Percentiles rank a stretch among this genome's conserved stretches.
These are phyloP conservation scores for Orthonyx spaldingii DNA, from an alignment of 2,113 vertebrate species.

Conservation along the genomic window DNA sequence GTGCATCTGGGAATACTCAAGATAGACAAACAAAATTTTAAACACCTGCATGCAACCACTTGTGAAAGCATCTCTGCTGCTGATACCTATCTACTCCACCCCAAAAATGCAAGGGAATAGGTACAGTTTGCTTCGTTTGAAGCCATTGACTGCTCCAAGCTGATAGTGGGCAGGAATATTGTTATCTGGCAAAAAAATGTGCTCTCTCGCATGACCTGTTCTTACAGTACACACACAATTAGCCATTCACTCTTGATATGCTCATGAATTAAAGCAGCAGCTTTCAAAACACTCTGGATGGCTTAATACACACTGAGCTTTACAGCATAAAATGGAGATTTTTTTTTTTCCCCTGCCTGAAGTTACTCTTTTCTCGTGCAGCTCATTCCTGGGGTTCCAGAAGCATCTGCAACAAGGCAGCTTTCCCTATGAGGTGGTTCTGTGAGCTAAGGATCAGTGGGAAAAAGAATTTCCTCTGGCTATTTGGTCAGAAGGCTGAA, in stretches of 20 bases:
- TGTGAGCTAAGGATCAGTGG: neutral
- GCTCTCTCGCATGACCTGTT: conserved; percentile 28
- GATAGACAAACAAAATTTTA: neutral
- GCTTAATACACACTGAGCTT: neutral
- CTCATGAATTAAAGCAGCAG: conserved; percentile 22
- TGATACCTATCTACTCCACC: neutral
- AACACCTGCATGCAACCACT: neutral
- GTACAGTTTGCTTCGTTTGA: neutral
- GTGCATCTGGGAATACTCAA: neutral
- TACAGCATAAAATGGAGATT: neutral
- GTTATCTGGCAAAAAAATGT: conserved; percentile 14
- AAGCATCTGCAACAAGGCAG: neutral
- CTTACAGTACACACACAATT: conserved; percentile 33
- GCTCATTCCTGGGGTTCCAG: neutral
- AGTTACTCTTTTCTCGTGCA: neutral
- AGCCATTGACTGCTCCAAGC: neutral
- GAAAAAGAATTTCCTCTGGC: neutral
- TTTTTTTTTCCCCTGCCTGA: neutral
- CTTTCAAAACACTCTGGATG: neutral
- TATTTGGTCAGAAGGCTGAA: neutral
- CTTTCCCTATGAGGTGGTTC: neutral
- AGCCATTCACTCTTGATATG: conserved; percentile 5
- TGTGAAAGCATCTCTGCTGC: neutral
- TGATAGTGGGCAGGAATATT: conserved; percentile 11
- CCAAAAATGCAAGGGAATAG: neutral